A percentile compares a stretch with the other conserved stretches of the same genome.
phyloP scores from a whole-genome alignment of 2,888 invertebrate genomes.

The Mimumesa dahlbomi region DNA sequence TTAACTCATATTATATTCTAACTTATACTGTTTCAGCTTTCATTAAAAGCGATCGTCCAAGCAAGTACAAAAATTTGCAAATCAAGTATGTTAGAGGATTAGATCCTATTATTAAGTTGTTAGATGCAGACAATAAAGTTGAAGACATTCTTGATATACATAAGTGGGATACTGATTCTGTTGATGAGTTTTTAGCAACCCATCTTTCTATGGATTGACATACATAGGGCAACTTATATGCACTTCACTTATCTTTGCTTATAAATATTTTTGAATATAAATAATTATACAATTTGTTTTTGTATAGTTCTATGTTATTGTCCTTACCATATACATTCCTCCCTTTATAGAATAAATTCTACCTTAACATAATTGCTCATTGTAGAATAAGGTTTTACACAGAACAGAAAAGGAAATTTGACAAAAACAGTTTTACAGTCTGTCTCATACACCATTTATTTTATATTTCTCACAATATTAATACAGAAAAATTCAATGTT shows the following conservation, averaged over 20 bases:
- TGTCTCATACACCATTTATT: conserved; percentile 36
- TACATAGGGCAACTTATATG: conserved; percentile 2
- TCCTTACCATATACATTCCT: no score
- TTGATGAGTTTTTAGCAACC: conserved; percentile 96
- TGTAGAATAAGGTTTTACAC: no score
- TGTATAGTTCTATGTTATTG: neutral
- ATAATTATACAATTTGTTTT: conserved; percentile 10
- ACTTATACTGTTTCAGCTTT: conserved; percentile 85
- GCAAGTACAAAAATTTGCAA: conserved; percentile 94
- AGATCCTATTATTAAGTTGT: conserved; percentile 95
- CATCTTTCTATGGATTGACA: conserved; percentile 83
- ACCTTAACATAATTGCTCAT: no score
- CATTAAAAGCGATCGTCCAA: conserved; percentile 94
- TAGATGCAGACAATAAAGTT: conserved; percentile 91
- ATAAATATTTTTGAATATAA: conserved; percentile 18
- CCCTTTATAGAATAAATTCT: no score
- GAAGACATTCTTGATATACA: conserved; percentile 96
- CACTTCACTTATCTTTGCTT: neutral
- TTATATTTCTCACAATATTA: conserved; percentile 42
- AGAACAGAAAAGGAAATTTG: no score
- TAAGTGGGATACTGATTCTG: conserved; percentile 99
- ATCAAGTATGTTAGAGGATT: conserved; percentile 96
- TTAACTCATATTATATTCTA: neutral
- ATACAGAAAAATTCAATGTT: conserved; percentile 57
- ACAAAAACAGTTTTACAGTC: neutral